These are phyloP conservation scores for Entomobrya multifasciata DNA, from an alignment of 2,888 invertebrate species.

Conservation along the genomic window DNA sequence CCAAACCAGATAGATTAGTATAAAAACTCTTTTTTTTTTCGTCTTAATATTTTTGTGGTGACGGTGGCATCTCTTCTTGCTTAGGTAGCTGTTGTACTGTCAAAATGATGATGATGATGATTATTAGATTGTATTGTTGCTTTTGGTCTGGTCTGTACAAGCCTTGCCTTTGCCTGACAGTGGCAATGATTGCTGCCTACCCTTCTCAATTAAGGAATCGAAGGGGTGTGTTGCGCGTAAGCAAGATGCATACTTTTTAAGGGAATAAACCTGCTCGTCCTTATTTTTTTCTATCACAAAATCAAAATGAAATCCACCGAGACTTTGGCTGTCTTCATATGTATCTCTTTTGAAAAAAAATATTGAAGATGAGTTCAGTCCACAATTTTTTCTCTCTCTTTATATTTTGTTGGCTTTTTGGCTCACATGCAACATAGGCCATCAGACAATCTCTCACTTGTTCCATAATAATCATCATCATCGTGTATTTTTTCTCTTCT, in stretches of 20 bases:
- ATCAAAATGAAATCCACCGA: constrained; percentile 39
- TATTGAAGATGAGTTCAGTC: constrained; percentile 18
- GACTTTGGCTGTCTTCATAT: constrained; percentile 1
- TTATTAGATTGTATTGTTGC: constrained; percentile 1
- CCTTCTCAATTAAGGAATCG: constrained; percentile 73
- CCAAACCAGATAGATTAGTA: not conserved
- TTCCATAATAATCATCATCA: not conserved
- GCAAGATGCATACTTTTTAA: constrained; percentile 68
- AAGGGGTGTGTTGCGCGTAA: constrained; percentile 70
- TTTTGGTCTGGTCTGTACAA: not conserved
- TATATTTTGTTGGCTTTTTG: constrained; percentile 37
- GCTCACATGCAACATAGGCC: constrained; percentile 23
- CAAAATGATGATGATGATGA: constrained; percentile 53
- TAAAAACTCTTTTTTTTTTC: not conserved
- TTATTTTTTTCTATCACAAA: constrained; percentile 44
- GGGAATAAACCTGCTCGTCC: constrained; percentile 67
- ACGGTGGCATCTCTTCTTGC: constrained; percentile 23
- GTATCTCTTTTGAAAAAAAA: not conserved
- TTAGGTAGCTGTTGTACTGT: constrained; percentile 71
- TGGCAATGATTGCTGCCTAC: constrained; percentile 74
- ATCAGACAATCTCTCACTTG: not conserved
- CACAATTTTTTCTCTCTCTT: not conserved
- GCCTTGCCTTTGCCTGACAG: too few species aligned
- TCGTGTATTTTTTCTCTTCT: not conserved
- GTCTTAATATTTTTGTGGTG: constrained; percentile 56